Evolutionary conservation across 64 coral and sea anemone genomes (phyloP), one percentile per base, ranked within the genome.

Genomic region (Platygyra sinensis): DNA sequence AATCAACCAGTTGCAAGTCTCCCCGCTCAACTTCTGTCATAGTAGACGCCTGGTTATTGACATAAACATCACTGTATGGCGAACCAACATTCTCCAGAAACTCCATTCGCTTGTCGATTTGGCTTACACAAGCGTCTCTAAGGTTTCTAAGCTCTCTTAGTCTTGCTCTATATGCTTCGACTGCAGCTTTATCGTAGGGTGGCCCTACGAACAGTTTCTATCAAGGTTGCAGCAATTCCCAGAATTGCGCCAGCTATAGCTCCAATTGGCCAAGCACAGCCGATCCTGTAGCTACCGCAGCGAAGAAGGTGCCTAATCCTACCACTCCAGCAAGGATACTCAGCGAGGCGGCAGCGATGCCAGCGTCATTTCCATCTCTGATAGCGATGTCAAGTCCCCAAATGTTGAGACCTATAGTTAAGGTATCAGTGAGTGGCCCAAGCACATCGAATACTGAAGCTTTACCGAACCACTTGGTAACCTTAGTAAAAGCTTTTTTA

Each of bases 351-450:
- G 76, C 30, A 22, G 76, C 76, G 51, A 78, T 78, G 5, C 76
- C 76, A 20, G 51, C 36, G 76, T 78, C 46, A 39, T 78, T 51
- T 39, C 38, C 38, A 49, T 38, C 36, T 50, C 24, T 78, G 51
- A 78, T 78, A 12, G 76, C 76, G 9, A 78, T 78, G 13, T 78
- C 76, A 1, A 78, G 76, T 50, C 76, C 76, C 76, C 76, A 78
- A 12, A 78, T 78, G 16, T 78, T 78, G 9, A 78, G 76, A 51
- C 76, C 76, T 14, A 78, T 78, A n/a, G n/a, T n/a, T n/a, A n/a
- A n/a, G n/a, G n/a, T n/a, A n/a, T n/a, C n/a, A n/a, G n/a, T n/a
- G n/a, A n/a, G n/a, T n/a, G n/a, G n/a, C n/a, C n/a, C n/a, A n/a
- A n/a, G n/a, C n/a, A n/a, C n/a, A n/a, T n/a, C n/a, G n/a, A n/a